A percentile compares a stretch with the other conserved stretches of the same genome.
phyloP scores from a whole-genome alignment of 2,797 vertebrate genomes.

The Lepus oiostolus region DNA sequence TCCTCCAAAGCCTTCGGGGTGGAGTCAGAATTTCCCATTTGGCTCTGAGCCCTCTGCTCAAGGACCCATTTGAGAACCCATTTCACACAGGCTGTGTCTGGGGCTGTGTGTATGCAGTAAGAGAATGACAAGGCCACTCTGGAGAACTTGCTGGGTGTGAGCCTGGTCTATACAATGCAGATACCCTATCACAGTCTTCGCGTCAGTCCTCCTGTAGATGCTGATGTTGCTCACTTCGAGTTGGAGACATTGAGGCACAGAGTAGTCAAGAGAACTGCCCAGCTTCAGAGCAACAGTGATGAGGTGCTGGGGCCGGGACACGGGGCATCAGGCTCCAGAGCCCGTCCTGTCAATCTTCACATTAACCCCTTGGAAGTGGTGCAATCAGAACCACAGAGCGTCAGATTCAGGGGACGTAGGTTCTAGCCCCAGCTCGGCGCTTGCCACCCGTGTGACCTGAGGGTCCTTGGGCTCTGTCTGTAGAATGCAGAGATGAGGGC shows the following conservation, averaged over 20 bases:
- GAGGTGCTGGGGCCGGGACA: neutral
- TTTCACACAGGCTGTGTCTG: neutral
- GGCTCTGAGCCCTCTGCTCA: neutral
- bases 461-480: neutral
- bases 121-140: neutral
- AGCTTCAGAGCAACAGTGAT: neutral
- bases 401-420: neutral
- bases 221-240: neutral
- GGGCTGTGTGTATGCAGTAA: too few relatives aligned
- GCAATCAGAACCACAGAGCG: neutral
- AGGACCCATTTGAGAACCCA: neutral
- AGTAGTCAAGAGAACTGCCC: neutral
- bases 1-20: neutral
- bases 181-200: neutral
- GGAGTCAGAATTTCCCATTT: neutral
- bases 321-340: fast-evolving
- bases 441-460: neutral
- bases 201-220: neutral
- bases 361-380: neutral
- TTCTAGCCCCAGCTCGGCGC: neutral
- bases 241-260: neutral
- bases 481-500: neutral
- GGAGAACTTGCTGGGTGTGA: neutral
- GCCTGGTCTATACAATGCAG: neutral
- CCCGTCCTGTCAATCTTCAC: neutral